phyloP scores from a whole-genome alignment of 2,888 invertebrate species.

The Melangyna quadrimaculata region DNA sequence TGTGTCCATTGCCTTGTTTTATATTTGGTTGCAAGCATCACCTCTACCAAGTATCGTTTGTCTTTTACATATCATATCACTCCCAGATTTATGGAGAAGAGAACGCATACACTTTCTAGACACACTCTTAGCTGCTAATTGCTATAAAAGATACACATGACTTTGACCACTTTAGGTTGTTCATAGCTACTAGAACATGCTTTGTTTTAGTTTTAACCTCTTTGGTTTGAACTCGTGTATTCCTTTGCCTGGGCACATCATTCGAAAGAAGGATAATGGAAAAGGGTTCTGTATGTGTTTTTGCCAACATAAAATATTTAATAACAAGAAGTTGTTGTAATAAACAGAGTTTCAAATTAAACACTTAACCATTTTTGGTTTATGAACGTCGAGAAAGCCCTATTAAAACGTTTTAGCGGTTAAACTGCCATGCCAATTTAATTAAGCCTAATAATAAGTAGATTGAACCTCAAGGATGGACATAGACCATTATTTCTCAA shows the following conservation, averaged over 20 bases:
- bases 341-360: conserved; percentile 10
- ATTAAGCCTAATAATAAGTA: neutral
- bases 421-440: neutral
- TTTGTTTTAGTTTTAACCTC: conserved; percentile 10
- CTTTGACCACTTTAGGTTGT: conserved; percentile 16
- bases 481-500: neutral
- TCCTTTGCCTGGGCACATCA: neutral
- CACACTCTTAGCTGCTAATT: conserved; percentile 32
- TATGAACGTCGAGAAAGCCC: neutral
- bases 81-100: conserved; percentile 28
- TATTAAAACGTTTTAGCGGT: conserved; percentile 15
- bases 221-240: conserved; percentile 10
- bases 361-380: conserved; percentile 6
- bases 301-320: conserved; percentile 1
- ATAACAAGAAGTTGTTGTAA: conserved; percentile 1
- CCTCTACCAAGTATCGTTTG: conserved; percentile 28
- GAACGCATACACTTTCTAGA: conserved; percentile 19
- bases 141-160: conserved; percentile 27
- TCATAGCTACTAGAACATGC: neutral
- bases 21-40: conserved; percentile 35
- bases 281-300: neutral
- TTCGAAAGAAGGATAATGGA: neutral
- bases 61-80: conserved; percentile 36
- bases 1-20: conserved; percentile 44
- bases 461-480: neutral